Percentiles rank a stretch among this genome's conserved stretches.
Conservation (phyloP, 2,797 vertebrate species). For the Coregonus ussuriensis region DNA sequence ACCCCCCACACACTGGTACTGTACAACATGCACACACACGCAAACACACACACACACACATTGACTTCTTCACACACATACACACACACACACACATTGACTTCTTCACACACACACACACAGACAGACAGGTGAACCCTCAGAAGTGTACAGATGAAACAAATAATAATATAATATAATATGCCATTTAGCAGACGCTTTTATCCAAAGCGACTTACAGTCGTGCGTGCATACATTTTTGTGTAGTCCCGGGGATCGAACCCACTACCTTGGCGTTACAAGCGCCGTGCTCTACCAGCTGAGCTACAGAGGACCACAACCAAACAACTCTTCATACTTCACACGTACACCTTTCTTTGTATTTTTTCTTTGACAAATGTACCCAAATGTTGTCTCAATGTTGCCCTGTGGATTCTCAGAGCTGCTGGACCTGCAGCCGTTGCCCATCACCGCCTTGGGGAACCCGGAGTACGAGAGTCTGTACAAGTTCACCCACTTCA, state of each 20-base stretch:
- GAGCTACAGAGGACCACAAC: too few relatives aligned
- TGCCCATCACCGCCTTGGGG: constrained; percentile 88
- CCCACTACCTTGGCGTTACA: too few relatives aligned
- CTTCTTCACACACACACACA: neutral
- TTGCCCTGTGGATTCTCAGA: constrained; percentile 70
- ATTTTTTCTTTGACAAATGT: neutral
- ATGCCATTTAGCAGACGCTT: too few relatives aligned
- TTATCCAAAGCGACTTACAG: too few relatives aligned
- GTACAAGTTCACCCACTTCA: constrained; percentile 97
- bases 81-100: neutral
- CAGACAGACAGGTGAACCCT: neutral
- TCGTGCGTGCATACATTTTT: too few relatives aligned
- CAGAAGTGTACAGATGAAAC: neutral
- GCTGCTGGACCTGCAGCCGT: constrained; percentile 92
- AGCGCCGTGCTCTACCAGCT: too few relatives aligned
- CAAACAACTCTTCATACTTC: neutral
- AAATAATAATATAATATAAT: too few relatives aligned
- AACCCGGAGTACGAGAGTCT: constrained; percentile 87
- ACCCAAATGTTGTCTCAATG: neutral
- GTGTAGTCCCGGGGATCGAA: too few relatives aligned
- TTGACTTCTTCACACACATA: neutral
- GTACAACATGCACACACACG: constrained; percentile 72
- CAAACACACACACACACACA: neutral
- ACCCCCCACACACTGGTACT: constrained; percentile 96
- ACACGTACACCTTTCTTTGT: neutral